Evolutionary conservation across 2,797 vertebrate genomes (phyloP).

Genomic region (Decapterus maruadsi): DNA sequence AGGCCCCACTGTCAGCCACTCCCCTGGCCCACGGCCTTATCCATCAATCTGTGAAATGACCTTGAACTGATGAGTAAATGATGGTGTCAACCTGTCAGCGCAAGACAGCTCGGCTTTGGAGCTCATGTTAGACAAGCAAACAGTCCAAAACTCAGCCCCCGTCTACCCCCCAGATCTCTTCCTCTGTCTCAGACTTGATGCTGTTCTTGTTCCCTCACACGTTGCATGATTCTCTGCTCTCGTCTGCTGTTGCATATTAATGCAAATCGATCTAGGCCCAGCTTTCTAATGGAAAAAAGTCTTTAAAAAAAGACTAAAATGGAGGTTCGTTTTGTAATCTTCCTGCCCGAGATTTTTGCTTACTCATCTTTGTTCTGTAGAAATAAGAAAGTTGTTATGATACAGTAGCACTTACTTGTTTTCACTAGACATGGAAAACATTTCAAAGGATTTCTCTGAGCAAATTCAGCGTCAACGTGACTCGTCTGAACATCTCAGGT

Average conservation of each 20-base stretch:
- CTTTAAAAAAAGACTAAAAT: slow-evolving; percentile 1
- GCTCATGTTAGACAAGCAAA: slow-evolving; percentile 70
- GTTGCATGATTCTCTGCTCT: slow-evolving; percentile 30
- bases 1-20: slow-evolving; percentile 72
- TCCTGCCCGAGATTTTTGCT: neutral
- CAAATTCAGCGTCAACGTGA: neutral
- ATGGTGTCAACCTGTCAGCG: slow-evolving; percentile 81
- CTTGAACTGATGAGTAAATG: slow-evolving; percentile 81
- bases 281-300: neutral
- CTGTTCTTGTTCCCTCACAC: slow-evolving; percentile 30
- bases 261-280: slow-evolving; percentile 16
- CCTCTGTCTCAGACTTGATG: slow-evolving; percentile 23
- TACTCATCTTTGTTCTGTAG: neutral
- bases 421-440: neutral
- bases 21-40: slow-evolving; percentile 74
- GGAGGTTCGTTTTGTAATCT: slow-evolving; percentile 6
- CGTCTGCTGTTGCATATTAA: slow-evolving; percentile 46
- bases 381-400: neutral
- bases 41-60: slow-evolving; percentile 78
- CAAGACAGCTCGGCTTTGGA: slow-evolving; percentile 63
- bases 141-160: slow-evolving; percentile 54
- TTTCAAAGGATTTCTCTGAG: neutral
- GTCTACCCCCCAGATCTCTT: slow-evolving; percentile 25
- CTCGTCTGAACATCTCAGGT: slow-evolving; percentile 11
- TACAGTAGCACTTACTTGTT: neutral